Evolutionary conservation across 2,797 vertebrate species (phyloP), one percentile per base, ranked within the genome.

Genomic region (Ispidina picta): DNA sequence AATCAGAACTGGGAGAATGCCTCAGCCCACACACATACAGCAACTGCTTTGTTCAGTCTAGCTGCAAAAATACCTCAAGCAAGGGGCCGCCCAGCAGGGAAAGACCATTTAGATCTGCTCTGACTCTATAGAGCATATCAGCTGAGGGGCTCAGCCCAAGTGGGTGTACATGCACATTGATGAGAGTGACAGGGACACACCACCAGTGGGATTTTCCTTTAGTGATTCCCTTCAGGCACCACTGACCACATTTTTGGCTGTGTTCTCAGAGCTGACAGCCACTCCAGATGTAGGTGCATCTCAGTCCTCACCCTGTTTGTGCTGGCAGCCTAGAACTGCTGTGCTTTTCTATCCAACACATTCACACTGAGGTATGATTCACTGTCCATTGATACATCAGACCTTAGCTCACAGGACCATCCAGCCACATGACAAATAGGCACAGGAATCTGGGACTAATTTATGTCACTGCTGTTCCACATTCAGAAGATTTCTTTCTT

Each of bases 81-180:
- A 89, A 93, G 85, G 58, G 93, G 85, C 87, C 85, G 91, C 93
- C 80, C 93, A 92, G 93, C 35, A 71, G 89, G 89, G 54, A 92
- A 88, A 86, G 86, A 83, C 83, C 80, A 71, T 73, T 92, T 82
- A 68, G 83, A 64, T 89, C 77, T 83, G 80, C 68, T 95, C 15
- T 1, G 23, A 18, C 68, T 83, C 78, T 56, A 31, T 46, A 13
- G 58, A 39, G 51, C 1, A 0, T 12, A 31, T 69, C 35, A 43
- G 72, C 29, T 0, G 1, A 55, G 46, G 29, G 35, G 72, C 68
- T 90, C 48, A 41, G 80, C 71, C 86, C 88, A 86, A 77, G 88
- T 86, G 68, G 86, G 90, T 1, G 22, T 79, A 68, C 1, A 0
- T 55, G 56, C 0, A 0, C n/a, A 20, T 49, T 2, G 62, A 29